phyloP scores from a whole-genome alignment of 2,113 vertebrate species.

The Hippopotamus amphibius region DNA sequence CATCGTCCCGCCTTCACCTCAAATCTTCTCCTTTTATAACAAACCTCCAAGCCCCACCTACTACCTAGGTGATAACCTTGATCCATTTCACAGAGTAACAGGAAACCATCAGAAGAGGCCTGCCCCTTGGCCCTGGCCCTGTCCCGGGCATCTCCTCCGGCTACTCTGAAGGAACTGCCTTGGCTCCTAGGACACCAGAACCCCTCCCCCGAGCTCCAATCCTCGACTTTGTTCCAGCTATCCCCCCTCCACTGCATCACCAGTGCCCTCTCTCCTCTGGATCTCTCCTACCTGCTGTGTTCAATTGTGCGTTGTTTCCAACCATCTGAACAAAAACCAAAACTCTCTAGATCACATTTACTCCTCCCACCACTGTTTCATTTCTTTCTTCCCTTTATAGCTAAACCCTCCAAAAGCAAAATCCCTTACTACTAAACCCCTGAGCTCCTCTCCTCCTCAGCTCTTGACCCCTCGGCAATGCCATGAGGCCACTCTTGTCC shows the following conservation, averaged over 20 bases:
- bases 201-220: accelerated
- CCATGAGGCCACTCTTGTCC: neutral
- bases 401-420: neutral
- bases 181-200: neutral
- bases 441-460: neutral
- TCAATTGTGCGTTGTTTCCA: neutral
- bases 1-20: accelerated
- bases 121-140: too few relatives aligned
- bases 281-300: neutral
- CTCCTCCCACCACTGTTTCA: neutral
- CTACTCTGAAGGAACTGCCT: neutral
- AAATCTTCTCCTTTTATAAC: neutral
- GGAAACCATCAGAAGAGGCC: neutral
- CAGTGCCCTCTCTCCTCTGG: accelerated
- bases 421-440: too few relatives aligned
- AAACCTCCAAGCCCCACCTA: too few relatives aligned
- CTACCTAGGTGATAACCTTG: neutral
- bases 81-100: neutral
- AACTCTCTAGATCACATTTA: neutral
- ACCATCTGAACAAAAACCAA: neutral
- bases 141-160: neutral
- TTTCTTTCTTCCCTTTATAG: neutral
- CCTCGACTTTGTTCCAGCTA: accelerated
- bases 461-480: neutral
- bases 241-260: accelerated